A percentile compares a stretch with the other conserved stretches of the same genome.
Evolutionary conservation across 2,113 vertebrate species (phyloP).

Genomic region (Sphaerodactylus townsendi): DNA sequence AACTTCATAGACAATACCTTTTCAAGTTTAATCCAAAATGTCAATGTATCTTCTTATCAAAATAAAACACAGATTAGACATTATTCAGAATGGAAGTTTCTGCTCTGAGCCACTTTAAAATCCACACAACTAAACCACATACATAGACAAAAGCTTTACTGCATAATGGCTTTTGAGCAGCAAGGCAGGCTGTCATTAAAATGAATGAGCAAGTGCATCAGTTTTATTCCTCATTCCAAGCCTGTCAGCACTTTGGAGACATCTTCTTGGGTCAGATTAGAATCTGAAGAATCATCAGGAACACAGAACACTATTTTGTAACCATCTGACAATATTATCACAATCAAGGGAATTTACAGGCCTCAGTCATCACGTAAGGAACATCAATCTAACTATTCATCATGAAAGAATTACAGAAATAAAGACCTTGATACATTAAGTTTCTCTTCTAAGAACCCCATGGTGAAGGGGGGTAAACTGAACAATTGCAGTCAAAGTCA

Average conservation of each 20-base stretch:
- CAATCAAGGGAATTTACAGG: background rate
- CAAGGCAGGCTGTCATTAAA: slow-evolving; percentile 29
- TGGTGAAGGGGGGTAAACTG: no score
- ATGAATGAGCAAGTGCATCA: slow-evolving; percentile 35
- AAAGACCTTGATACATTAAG: background rate
- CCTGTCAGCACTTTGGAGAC: slow-evolving; percentile 45
- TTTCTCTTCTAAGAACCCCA: no score
- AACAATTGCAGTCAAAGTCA: no score
- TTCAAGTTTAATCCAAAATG: background rate
- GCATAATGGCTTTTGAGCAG: slow-evolving; percentile 12
- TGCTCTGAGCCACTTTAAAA: slow-evolving; percentile 21
- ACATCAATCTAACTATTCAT: background rate
- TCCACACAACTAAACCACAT: background rate
- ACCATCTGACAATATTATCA: background rate
- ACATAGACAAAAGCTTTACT: background rate
- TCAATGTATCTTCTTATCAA: slow-evolving; percentile 17
- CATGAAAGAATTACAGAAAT: background rate
- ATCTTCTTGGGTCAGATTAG: slow-evolving; percentile 28
- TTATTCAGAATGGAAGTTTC: background rate
- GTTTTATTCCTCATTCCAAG: slow-evolving; percentile 35
- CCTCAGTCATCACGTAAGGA: background rate
- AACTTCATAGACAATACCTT: background rate
- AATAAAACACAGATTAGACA: slow-evolving; percentile 17
- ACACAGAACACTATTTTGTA: background rate
- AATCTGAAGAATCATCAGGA: slow-evolving; percentile 18